phyloP scores from a whole-genome alignment of 64 coral and sea anemone genomes.

The Stichodactyla mertensii region DNA sequence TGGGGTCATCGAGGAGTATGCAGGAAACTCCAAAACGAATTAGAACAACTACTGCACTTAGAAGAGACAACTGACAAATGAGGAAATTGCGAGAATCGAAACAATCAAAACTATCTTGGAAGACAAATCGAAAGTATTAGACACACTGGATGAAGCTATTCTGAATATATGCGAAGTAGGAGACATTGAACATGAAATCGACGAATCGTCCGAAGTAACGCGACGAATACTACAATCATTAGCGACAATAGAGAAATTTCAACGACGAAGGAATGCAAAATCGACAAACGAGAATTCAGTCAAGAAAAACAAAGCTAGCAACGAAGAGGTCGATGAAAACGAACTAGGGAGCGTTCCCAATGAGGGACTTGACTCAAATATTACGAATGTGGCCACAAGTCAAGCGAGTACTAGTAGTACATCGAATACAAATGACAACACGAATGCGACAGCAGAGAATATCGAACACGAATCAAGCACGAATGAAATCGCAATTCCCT shows the following conservation, averaged over 20 bases:
- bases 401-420: too few relatives aligned
- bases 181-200: background rate
- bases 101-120: background rate
- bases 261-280: background rate
- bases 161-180: background rate
- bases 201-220: background rate
- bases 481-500: too few relatives aligned
- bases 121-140: background rate
- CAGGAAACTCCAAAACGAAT: background rate
- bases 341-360: too few relatives aligned
- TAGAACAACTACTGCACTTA: background rate
- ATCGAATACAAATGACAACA: too few relatives aligned
- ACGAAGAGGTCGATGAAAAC: too few relatives aligned
- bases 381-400: too few relatives aligned
- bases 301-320: too few relatives aligned
- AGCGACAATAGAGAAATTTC: background rate
- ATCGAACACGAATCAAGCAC: too few relatives aligned
- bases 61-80: too few relatives aligned
- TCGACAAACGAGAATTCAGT: background rate
- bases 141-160: conserved; percentile 2
- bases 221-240: background rate
- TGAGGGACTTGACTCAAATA: too few relatives aligned
- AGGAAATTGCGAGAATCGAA: background rate
- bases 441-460: too few relatives aligned
- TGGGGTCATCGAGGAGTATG: background rate